Evolutionary conservation across 1,140 invertebrate genomes (phyloP).

Genomic region (Dryas iulia): DNA sequence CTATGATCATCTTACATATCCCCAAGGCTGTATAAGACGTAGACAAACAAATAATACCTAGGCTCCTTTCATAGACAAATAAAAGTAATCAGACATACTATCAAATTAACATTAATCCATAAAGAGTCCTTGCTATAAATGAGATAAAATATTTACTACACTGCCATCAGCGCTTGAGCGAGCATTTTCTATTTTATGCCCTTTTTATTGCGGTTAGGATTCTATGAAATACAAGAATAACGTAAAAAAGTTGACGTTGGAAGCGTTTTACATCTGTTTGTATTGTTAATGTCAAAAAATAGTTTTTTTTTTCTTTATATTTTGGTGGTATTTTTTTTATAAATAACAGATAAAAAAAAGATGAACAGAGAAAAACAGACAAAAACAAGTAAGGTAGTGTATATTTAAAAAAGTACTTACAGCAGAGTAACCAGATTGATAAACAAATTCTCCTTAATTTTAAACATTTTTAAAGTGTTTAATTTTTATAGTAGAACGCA

Average conservation of each 20-base stretch:
- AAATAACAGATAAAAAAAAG: too few species aligned
- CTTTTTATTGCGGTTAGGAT: not conserved
- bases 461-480: too few species aligned
- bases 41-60: not conserved
- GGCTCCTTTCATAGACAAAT: not conserved
- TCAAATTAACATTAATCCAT: not conserved
- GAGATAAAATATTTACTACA: constrained; percentile 1
- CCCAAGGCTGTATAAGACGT: too few species aligned
- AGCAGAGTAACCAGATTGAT: too few species aligned
- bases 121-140: not conserved
- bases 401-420: too few species aligned
- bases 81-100: not conserved
- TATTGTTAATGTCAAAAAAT: not conserved
- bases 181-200: not conserved
- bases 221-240: not conserved
- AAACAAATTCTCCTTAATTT: too few species aligned
- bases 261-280: not conserved
- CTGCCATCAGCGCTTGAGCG: not conserved
- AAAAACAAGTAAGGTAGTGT: too few species aligned
- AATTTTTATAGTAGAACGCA: too few species aligned
- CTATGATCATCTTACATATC: too few species aligned
- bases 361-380: too few species aligned
- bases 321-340: not conserved
- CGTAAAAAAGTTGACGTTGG: not conserved
- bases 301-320: not conserved